phyloP scores from a whole-genome alignment of 2,113 vertebrate genomes.

The Theropithecus gelada region DNA sequence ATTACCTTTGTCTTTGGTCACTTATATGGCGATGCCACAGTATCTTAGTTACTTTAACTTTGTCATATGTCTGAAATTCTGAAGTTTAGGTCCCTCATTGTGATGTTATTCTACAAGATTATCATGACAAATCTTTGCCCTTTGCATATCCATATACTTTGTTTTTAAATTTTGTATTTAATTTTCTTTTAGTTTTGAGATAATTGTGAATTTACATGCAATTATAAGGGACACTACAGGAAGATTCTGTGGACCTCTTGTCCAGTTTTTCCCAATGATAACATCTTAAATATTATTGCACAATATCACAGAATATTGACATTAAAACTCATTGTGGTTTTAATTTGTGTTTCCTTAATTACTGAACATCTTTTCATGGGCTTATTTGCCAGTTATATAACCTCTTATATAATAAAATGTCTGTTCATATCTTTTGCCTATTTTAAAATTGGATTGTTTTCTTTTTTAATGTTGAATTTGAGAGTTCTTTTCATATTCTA shows the following conservation, averaged over 20 bases:
- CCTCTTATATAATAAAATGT: not conserved
- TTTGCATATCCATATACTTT: not conserved
- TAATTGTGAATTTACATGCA: not conserved
- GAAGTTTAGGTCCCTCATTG: not conserved
- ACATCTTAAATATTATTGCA: not conserved
- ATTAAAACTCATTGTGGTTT: not conserved
- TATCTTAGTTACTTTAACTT: not conserved
- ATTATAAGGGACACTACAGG: not conserved
- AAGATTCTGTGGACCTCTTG: not conserved
- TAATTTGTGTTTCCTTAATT: not conserved
- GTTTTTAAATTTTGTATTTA: not conserved
- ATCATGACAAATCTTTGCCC: not conserved
- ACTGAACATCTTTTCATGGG: not conserved
- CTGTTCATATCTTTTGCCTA: not conserved
- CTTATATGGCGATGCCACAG: not conserved
- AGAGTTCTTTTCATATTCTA: too few species aligned
- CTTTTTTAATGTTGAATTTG: too few species aligned
- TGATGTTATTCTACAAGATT: not conserved
- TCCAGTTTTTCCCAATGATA: not conserved
- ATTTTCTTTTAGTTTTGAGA: not conserved
- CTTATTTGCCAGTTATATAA: not conserved
- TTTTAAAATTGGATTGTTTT: too few species aligned
- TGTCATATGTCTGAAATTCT: not conserved
- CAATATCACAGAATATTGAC: not conserved
- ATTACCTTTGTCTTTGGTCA: not conserved